Evolutionary conservation across 35 echinoderm and acorn worm genomes (phyloP).

Genomic region (Diadema setosum): DNA sequence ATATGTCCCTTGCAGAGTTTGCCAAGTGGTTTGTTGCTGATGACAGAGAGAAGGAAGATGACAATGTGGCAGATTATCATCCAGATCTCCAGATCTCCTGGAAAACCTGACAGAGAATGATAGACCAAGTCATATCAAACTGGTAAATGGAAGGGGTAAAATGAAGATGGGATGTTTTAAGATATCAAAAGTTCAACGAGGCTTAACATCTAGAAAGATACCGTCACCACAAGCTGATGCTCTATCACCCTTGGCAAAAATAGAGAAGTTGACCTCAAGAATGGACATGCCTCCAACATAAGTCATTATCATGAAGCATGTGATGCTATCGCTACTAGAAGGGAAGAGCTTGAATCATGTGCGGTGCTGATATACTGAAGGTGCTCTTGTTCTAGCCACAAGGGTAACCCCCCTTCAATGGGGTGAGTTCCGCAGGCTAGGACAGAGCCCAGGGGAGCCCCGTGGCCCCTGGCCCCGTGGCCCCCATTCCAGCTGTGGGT

Average conservation of each 20-base stretch:
- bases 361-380: background rate
- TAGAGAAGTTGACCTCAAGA: background rate
- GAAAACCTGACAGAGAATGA: too few species aligned
- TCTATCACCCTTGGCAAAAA: background rate
- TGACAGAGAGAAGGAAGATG: background rate
- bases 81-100: background rate
- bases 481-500: too few species aligned
- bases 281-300: background rate
- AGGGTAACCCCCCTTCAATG: too few species aligned
- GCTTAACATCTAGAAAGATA: background rate
- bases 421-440: too few species aligned
- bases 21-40: background rate
- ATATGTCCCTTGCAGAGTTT: background rate
- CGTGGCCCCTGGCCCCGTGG: too few species aligned
- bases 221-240: background rate
- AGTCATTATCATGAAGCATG: background rate
- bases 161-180: background rate
- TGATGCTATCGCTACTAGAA: background rate
- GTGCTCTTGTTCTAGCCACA: too few species aligned
- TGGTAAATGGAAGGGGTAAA: background rate
- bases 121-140: too few species aligned
- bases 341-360: background rate
- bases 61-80: background rate
- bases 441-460: too few species aligned
- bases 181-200: background rate